Conservation (phyloP, 2,797 vertebrate genomes). For the Cirrhinus molitorella region DNA sequence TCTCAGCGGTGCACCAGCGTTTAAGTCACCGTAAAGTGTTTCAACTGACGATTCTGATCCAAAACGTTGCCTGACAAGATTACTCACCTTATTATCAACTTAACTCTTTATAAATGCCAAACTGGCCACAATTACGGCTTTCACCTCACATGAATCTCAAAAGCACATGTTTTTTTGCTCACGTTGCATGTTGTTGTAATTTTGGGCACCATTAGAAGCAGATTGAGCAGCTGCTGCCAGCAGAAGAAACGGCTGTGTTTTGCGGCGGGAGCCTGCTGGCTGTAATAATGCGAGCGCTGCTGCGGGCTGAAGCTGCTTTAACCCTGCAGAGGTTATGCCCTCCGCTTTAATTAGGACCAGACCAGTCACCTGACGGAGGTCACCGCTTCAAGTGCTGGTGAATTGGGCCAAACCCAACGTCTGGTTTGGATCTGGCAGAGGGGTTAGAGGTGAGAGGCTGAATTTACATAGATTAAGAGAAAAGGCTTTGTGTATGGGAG, state of each 20-base stretch:
- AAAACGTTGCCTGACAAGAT: slow-evolving; percentile 42
- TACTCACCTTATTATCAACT: slow-evolving; percentile 43
- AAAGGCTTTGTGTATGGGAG: slow-evolving; percentile 54
- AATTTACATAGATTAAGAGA: slow-evolving; percentile 57
- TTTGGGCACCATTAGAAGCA: slow-evolving; percentile 60
- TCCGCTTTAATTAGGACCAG: slow-evolving; percentile 64
- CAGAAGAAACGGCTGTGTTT: neutral
- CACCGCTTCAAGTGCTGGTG: slow-evolving; percentile 57
- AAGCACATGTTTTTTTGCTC: slow-evolving; percentile 11
- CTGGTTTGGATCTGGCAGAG: slow-evolving; percentile 63
- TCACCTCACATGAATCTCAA: slow-evolving; percentile 21
- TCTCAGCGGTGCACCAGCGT: neutral
- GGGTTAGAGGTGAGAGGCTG: slow-evolving; percentile 55
- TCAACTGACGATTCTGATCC: slow-evolving; percentile 33
- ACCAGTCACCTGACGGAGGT: slow-evolving; percentile 63
- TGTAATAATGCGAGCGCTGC: slow-evolving; percentile 53
- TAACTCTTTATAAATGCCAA: slow-evolving; percentile 33
- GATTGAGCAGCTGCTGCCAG: slow-evolving; percentile 44
- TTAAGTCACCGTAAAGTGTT: slow-evolving; percentile 1
- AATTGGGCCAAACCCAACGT: slow-evolving; percentile 53
- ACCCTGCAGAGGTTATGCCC: slow-evolving; percentile 61
- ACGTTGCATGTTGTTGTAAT: slow-evolving; percentile 50
- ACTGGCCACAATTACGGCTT: slow-evolving; percentile 14
- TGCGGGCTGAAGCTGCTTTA: slow-evolving; percentile 65
- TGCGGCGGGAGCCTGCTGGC: slow-evolving; percentile 32